Evolutionary conservation across 2,113 vertebrate species (phyloP).

Genomic region (Gymnogyps californianus): DNA sequence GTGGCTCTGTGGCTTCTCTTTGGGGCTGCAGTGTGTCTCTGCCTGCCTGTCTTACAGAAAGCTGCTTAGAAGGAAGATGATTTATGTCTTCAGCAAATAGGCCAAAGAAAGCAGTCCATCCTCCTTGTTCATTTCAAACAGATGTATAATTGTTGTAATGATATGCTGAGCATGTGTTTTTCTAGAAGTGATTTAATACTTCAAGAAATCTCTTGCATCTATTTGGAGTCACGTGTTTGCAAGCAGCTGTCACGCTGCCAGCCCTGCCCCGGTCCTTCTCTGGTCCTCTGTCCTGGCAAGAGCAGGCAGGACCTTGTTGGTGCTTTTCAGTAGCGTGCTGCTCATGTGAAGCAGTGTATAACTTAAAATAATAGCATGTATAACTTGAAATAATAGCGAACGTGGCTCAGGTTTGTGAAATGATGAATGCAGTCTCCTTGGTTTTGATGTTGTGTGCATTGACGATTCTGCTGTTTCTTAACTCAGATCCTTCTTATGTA

Average conservation of each 20-base stretch:
- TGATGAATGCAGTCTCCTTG: not conserved
- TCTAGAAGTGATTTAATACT: slow-evolving; percentile 37
- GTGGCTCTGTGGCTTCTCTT: not conserved
- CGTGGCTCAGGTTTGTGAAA: not conserved
- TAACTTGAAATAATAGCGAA: not conserved
- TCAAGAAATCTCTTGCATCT: not conserved
- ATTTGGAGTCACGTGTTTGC: not conserved
- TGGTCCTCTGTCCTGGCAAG: not conserved
- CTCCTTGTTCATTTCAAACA: slow-evolving; percentile 6
- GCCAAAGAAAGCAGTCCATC: slow-evolving; percentile 13
- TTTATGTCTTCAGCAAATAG: not conserved
- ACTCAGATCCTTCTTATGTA: slow-evolving; percentile 24
- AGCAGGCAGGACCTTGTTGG: not conserved
- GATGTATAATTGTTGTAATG: slow-evolving; percentile 41
- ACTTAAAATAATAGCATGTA: not conserved
- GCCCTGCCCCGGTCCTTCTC: not conserved
- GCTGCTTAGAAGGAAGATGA: not conserved
- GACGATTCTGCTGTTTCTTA: not conserved
- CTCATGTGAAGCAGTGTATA: not conserved
- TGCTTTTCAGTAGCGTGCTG: not conserved
- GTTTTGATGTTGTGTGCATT: not conserved
- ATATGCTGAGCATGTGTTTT: slow-evolving; percentile 45
- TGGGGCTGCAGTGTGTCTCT: not conserved
- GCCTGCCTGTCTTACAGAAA: not conserved
- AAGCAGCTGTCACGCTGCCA: not conserved